A percentile compares a stretch with the other conserved stretches of the same genome.
Evolutionary conservation across 2,888 invertebrate genomes (phyloP).

Genomic region (Eilema sororculum): DNA sequence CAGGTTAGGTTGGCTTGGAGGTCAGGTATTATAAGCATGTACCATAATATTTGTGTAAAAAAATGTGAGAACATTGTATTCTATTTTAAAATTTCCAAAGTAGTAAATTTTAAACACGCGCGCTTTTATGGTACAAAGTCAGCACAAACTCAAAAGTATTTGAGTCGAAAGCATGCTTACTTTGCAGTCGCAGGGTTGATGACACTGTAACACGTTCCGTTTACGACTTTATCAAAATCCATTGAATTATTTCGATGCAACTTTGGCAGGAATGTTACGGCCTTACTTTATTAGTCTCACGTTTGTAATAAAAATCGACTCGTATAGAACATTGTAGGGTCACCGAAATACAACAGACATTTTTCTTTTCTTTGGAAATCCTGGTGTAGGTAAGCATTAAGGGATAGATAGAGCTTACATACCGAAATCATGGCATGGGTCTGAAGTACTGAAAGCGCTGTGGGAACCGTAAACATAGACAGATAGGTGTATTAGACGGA

Average conservation of each 20-base stretch:
- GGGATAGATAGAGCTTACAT: not conserved
- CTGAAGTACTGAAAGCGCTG: not conserved
- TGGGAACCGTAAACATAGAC: conserved; percentile 9
- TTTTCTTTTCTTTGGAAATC: conserved; percentile 10
- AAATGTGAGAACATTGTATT: not conserved
- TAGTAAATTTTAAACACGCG: conserved; percentile 20
- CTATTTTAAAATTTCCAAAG: not conserved
- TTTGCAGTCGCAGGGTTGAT: conserved; percentile 26
- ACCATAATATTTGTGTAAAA: not conserved
- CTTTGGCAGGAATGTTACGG: conserved; percentile 57
- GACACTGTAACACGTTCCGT: conserved; percentile 37
- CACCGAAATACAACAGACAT: conserved; percentile 25
- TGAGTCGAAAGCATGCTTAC: conserved; percentile 21
- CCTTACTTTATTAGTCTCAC: conserved; percentile 61
- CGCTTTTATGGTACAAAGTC: conserved; percentile 24
- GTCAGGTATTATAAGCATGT: too few species aligned
- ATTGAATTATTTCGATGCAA: conserved; percentile 63
- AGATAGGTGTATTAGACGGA: not conserved
- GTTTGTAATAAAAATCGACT: conserved; percentile 56
- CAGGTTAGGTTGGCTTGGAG: too few species aligned
- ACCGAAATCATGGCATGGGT: not conserved
- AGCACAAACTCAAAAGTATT: conserved; percentile 27
- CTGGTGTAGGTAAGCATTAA: conserved; percentile 5
- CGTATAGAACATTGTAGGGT: conserved; percentile 42
- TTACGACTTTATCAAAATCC: conserved; percentile 58